Percentiles rank a stretch among this genome's conserved stretches.
These are phyloP conservation scores for Lottia gigantea DNA, from an alignment of 2,888 invertebrate genomes.

Conservation along the genomic window DNA sequence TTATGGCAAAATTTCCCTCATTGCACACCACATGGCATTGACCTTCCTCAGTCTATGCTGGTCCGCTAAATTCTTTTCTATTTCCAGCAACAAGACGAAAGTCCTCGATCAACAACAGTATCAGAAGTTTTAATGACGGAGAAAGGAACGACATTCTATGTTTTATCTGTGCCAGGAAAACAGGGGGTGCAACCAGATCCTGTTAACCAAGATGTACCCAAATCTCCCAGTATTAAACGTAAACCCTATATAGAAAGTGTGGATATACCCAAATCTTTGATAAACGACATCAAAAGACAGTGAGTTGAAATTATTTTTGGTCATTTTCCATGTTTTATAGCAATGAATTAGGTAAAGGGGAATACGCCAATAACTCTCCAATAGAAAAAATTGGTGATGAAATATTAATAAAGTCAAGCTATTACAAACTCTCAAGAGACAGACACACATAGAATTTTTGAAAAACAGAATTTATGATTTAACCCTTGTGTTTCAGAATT, in stretches of 20 bases:
- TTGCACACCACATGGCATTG: too few species aligned
- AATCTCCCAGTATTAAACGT: background rate
- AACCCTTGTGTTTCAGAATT: slow-evolving; percentile 47
- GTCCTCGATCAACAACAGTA: slow-evolving; percentile 43
- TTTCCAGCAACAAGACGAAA: background rate
- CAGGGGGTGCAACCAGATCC: slow-evolving; percentile 40
- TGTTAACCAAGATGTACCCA: slow-evolving; percentile 20
- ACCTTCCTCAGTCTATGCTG: too few species aligned
- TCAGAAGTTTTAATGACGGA: slow-evolving; percentile 57
- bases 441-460: too few species aligned
- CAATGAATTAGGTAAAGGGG: too few species aligned
- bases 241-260: slow-evolving; percentile 43
- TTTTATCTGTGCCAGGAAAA: slow-evolving; percentile 60
- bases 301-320: slow-evolving; percentile 35
- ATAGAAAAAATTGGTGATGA: too few species aligned
- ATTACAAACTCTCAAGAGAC: too few species aligned
- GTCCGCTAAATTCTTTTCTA: too few species aligned
- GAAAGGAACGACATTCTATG: slow-evolving; percentile 63
- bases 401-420: too few species aligned
- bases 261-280: slow-evolving; percentile 41
- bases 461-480: too few species aligned
- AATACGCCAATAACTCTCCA: too few species aligned
- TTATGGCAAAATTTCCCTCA: too few species aligned
- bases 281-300: slow-evolving; percentile 53
- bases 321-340: too few species aligned